Percentiles rank a stretch among this genome's conserved stretches.
These are phyloP conservation scores for Thereva nobilitata DNA, from an alignment of 2,888 invertebrate species.

Conservation along the genomic window DNA sequence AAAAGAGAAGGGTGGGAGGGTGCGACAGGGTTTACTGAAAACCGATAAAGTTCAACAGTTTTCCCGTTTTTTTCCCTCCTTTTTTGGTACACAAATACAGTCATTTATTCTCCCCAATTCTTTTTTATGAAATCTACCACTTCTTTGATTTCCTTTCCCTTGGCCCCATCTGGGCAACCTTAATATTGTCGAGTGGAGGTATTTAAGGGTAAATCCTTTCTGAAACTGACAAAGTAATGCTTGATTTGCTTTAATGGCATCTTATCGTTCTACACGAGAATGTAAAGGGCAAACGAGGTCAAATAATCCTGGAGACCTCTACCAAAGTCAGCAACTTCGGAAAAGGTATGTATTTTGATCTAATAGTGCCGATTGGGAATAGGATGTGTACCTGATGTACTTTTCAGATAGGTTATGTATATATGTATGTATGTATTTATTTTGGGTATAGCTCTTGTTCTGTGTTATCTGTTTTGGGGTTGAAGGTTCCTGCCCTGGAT, in stretches of 20 bases:
- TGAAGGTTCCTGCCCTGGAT: too few species aligned
- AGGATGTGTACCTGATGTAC: background rate
- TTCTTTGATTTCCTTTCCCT: conserved; percentile 33
- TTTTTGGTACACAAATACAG: conserved; percentile 35
- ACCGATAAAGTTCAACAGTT: conserved; percentile 40
- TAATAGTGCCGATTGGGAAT: conserved; percentile 29
- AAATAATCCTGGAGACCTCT: conserved; percentile 21
- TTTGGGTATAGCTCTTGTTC: too few species aligned
- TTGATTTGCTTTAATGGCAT: conserved; percentile 41
- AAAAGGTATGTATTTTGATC: conserved; percentile 15
- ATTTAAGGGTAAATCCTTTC: conserved; percentile 41
- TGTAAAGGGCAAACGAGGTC: conserved; percentile 24
- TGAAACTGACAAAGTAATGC: conserved; percentile 42
- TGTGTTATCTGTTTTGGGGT: too few species aligned
- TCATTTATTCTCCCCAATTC: conserved; percentile 41
- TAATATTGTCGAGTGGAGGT: conserved; percentile 40
- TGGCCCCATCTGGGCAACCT: conserved; percentile 38
- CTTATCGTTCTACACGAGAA: conserved; percentile 33
- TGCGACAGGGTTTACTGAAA: conserved; percentile 12
- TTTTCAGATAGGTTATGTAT: too few species aligned
- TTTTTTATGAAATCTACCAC: conserved; percentile 37
- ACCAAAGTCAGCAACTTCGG: conserved; percentile 15
- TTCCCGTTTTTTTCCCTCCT: conserved; percentile 8
- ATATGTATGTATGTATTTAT: too few species aligned
- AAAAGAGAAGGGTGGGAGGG: background rate